phyloP scores from a whole-genome alignment of 2,113 vertebrate species.

The Acinonyx jubatus region DNA sequence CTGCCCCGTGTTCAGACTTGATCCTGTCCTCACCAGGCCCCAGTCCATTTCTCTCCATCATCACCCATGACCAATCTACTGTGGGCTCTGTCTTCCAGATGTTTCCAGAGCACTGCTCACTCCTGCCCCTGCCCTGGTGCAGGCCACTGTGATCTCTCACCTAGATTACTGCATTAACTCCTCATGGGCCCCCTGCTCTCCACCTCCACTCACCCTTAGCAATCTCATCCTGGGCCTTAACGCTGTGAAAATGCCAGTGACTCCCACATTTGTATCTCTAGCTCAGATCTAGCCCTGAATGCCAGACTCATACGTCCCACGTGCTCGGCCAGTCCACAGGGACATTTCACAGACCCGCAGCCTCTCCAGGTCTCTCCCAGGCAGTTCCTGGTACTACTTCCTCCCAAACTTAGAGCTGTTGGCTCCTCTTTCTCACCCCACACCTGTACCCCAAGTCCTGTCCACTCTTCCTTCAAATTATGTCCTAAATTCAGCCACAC shows the following conservation, averaged over 20 bases:
- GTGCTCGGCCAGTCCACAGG: rapidly evolving
- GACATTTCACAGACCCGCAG: background rate
- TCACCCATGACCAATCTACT: background rate
- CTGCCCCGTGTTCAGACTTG: background rate
- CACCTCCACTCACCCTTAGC: background rate
- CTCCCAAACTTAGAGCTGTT: background rate
- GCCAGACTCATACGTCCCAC: rapidly evolving
- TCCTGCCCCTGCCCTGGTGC: background rate
- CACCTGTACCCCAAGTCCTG: background rate
- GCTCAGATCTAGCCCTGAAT: background rate
- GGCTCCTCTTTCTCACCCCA: background rate
- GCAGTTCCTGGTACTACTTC: background rate
- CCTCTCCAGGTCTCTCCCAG: background rate
- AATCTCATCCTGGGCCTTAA: background rate
- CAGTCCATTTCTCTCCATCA: background rate
- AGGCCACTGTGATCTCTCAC: rapidly evolving
- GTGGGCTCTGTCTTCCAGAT: background rate
- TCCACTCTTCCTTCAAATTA: background rate
- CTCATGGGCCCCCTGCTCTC: background rate
- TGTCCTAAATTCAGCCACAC: background rate
- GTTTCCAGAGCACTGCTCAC: too few species aligned
- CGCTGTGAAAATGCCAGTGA: rapidly evolving
- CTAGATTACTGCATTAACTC: rapidly evolving
- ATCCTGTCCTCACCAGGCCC: background rate
- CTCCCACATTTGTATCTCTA: background rate